Base-by-base conservation (phyloP, 2,113 vertebrate genomes). In the Sylvia atricapilla region DNA sequence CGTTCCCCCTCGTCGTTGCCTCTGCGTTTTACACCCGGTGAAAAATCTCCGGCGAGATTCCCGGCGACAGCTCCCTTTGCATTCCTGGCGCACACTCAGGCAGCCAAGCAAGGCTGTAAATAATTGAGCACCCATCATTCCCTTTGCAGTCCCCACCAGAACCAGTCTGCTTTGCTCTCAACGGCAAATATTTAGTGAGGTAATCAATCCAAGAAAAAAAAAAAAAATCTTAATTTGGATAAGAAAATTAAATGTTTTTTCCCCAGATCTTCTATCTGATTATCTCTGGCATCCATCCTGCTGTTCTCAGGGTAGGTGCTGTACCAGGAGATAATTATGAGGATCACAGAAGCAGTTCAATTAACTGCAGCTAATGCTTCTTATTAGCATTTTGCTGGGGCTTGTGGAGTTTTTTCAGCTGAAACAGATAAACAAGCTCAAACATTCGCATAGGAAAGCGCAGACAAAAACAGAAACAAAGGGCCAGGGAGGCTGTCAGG, bases 331-430 rank as follows among this genome's bases (percentile, higher is more conserved):
- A 44, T 95, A 94, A 94, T 96, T 85, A 90, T 19, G 90, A 91
- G 67, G 78, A 90, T 88, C 88, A 53, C 9, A 89, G 96, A 89
- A 87, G 77, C 89, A 74, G 87, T 31, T 94, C 90, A 95, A 96
- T 96, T 96, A 94, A 53, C 83, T 95, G 82, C 94, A 88, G 88
- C 72, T 95, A 95, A 96, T 95, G 92, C 88, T 93, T n/a, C 94
- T 73, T 68, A 92, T 96, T 96, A 95, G 79, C 90, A 94, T 96
- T 93, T 95, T 90, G 82, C 70, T 73, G 82, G 85, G 81, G 94
- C 87, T 90, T 28, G 67, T 79, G 82, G 81, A 82, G 81, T 67
- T 89, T 93, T 93, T 94, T 89, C 94, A 63, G 85, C 92, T 69
- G 88, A 92, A 93, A 88, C 67, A 35, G 88, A 91, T 87, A 91